phyloP scores from a whole-genome alignment of 2,888 invertebrate genomes.

The Watsonalla cultraria region DNA sequence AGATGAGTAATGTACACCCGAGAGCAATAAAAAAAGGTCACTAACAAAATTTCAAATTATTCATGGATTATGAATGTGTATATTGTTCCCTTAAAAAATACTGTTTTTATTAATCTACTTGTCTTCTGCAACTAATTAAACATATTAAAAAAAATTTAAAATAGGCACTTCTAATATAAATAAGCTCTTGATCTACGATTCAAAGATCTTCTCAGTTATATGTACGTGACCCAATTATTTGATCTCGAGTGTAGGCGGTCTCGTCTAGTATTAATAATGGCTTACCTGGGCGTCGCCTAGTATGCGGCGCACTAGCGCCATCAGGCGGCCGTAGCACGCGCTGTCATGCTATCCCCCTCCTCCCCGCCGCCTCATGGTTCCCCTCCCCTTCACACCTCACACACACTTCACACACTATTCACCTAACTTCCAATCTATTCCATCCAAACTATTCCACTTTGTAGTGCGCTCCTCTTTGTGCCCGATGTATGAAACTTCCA shows the following conservation, averaged over 20 bases:
- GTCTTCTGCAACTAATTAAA: too few relatives aligned
- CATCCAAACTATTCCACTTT: conserved; percentile 51
- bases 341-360: conserved; percentile 76
- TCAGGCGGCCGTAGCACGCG: conserved; percentile 83
- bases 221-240: too few relatives aligned
- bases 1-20: too few relatives aligned
- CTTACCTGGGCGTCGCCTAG: conserved; percentile 91
- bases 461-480: conserved; percentile 28
- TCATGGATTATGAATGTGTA: too few relatives aligned
- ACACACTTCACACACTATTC: conserved; percentile 34
- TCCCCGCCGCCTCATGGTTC: conserved; percentile 49
- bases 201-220: too few relatives aligned
- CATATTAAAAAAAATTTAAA: too few relatives aligned
- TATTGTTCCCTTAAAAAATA: too few relatives aligned
- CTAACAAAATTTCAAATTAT: too few relatives aligned
- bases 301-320: conserved; percentile 92
- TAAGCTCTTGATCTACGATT: too few relatives aligned
- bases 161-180: too few relatives aligned
- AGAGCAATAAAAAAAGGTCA: too few relatives aligned
- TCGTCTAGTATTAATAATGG: not conserved
- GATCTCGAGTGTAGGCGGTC: not conserved
- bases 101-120: too few relatives aligned
- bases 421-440: conserved; percentile 42
- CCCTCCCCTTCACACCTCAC: conserved; percentile 36
- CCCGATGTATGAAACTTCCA: conserved; percentile 18